These are phyloP conservation scores for Mola mola DNA, from an alignment of 2,113 vertebrate species.

Conservation along the genomic window DNA sequence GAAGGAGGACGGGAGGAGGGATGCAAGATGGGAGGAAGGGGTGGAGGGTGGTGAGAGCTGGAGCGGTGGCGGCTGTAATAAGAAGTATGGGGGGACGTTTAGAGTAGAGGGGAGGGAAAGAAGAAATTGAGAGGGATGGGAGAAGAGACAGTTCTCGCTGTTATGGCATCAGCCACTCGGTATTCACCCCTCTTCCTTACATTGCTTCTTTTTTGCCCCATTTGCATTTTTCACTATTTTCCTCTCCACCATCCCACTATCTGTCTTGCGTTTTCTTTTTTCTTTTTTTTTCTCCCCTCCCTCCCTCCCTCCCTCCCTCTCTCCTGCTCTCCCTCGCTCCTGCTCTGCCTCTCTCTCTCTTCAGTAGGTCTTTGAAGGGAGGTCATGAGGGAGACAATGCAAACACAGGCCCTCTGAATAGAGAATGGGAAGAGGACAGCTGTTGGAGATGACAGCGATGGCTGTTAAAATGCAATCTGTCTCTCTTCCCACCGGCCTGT, in stretches of 20 bases:
- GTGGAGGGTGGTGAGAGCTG: constrained; percentile 7
- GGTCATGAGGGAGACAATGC: constrained; percentile 81
- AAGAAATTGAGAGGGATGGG: constrained; percentile 56
- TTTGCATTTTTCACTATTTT: constrained; percentile 64
- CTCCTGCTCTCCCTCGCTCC: not conserved
- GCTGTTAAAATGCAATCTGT: constrained; percentile 85
- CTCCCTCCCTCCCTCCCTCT: not conserved
- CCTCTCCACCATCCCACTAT: constrained; percentile 45
- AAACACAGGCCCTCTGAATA: constrained; percentile 81
- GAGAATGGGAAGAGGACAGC: constrained; percentile 84
- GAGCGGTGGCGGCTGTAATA: constrained; percentile 38
- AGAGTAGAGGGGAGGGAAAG: constrained; percentile 41
- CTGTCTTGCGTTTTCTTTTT: constrained; percentile 37
- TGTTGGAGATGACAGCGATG: constrained; percentile 87
- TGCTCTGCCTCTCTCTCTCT: constrained; percentile 36
- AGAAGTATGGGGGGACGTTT: constrained; percentile 45
- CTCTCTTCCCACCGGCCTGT: constrained; percentile 81
- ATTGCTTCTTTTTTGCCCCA: constrained; percentile 22
- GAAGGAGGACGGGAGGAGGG: constrained; percentile 39
- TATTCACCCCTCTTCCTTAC: constrained; percentile 19
- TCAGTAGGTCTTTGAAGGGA: constrained; percentile 72
- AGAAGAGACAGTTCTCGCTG: constrained; percentile 37
- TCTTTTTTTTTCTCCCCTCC: not conserved
- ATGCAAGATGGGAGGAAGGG: constrained; percentile 42
- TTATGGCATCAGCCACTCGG: constrained; percentile 29